Percentiles rank a stretch among this genome's conserved stretches.
phyloP scores from a whole-genome alignment of 2,888 invertebrate genomes.

The Troilus luridus region DNA sequence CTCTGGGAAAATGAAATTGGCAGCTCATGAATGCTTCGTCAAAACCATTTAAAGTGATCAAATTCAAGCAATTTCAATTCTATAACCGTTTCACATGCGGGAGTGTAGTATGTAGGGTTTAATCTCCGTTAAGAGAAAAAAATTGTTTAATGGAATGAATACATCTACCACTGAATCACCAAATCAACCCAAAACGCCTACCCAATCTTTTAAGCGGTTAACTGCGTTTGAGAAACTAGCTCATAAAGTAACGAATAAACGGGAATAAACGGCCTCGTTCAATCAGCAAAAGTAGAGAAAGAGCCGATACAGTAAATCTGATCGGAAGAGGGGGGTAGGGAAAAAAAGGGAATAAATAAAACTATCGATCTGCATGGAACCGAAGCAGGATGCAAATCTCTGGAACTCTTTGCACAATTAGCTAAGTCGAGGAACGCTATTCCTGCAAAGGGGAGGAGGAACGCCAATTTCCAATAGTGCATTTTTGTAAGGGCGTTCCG shows the following conservation, averaged over 20 bases:
- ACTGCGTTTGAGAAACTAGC: constrained; percentile 41
- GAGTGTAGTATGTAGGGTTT: not conserved
- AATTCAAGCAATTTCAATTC: not conserved
- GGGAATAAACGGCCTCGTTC: constrained; percentile 49
- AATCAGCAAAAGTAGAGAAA: constrained; percentile 55
- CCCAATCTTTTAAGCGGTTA: constrained; percentile 48
- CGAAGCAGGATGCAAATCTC: constrained; percentile 18
- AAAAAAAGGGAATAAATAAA: constrained; percentile 13
- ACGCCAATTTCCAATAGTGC: constrained; percentile 44
- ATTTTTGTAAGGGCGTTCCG: not conserved
- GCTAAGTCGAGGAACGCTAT: not conserved
- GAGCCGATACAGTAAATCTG: constrained; percentile 41
- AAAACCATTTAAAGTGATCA: no score
- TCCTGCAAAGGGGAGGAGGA: not conserved
- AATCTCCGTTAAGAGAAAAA: not conserved
- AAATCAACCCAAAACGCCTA: not conserved
- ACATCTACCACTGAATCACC: constrained; percentile 1
- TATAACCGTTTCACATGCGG: not conserved
- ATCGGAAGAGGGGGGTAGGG: not conserved
- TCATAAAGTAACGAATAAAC: constrained; percentile 48
- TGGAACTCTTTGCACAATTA: constrained; percentile 35
- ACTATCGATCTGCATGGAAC: constrained; percentile 33
- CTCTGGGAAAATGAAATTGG: no score
- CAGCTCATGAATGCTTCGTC: no score
- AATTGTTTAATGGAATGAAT: not conserved